Percentiles rank a stretch among this genome's conserved stretches.
phyloP scores from a whole-genome alignment of 2,797 vertebrate genomes.

The Crocidura indochinensis region DNA sequence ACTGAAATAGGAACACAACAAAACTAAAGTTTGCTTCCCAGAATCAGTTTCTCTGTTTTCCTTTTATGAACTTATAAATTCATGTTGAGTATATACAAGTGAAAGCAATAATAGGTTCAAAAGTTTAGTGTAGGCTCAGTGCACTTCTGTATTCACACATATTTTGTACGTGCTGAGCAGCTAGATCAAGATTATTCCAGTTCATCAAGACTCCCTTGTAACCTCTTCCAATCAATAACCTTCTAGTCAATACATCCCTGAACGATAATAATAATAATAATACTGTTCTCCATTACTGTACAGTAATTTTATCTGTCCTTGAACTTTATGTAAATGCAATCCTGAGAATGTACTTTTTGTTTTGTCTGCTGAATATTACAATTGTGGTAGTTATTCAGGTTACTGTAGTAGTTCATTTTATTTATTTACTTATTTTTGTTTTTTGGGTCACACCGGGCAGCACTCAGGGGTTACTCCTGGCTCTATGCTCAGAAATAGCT shows the following conservation, averaged over 20 bases:
- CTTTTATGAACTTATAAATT: constrained; percentile 32
- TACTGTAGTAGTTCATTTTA: background rate
- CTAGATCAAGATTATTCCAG: background rate
- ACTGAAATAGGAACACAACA: background rate
- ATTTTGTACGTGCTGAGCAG: background rate
- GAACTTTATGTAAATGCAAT: constrained; percentile 19
- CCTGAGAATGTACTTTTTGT: background rate
- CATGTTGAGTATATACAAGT: background rate
- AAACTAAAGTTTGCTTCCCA: constrained; percentile 29
- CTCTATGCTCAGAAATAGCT: too few relatives aligned
- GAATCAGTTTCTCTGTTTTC: background rate
- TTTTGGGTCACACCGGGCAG: too few relatives aligned
- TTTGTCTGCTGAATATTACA: background rate
- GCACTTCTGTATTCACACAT: background rate
- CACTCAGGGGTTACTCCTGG: background rate
- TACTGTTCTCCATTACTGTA: background rate
- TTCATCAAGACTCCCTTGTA: background rate
- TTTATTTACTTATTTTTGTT: background rate
- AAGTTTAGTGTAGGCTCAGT: background rate
- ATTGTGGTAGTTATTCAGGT: background rate
- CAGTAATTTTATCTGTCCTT: constrained; percentile 34
- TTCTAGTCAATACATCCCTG: background rate
- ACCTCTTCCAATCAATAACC: background rate
- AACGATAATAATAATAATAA: too few relatives aligned
- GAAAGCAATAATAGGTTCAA: background rate